Evolutionary conservation across 2,797 vertebrate species (phyloP), one percentile per base, ranked within the genome.

Genomic region (Sebastes cheni): DNA sequence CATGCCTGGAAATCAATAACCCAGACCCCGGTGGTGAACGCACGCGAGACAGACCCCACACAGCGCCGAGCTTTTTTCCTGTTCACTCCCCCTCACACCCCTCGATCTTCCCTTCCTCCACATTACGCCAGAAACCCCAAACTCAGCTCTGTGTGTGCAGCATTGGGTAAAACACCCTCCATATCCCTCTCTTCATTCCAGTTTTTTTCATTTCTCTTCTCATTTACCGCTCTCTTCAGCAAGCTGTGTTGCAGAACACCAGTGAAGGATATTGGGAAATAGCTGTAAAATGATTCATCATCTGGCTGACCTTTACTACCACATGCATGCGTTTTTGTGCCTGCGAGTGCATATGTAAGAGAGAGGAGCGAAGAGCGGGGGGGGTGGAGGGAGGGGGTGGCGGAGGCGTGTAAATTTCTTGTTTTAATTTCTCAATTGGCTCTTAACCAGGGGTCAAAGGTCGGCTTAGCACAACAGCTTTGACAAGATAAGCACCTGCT

Each of bases 401-500:
- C 3, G 7, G 54, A 14, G 82, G 82, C 50, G 65, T 79, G 85
- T 76, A 89, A 77, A 92, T 89, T 90, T 91, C 76, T 90, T 90
- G 80, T 86, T 91, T 88, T 93, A 91, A 93, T 95, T 93, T 93
- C 90, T 92, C 87, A 97, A 96, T 97, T 96, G 97, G 95, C 96
- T 95, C 93, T 95, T 95, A 96, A 96, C 95, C 89, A 87, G 95
- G 93, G 96, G 97, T 96, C 94, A 94, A 92, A 96, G 96, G 94
- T 97, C 93, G 89, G 94, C 89, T 97, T 96, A 97, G 96, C 96
- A 97, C 91, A 94, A 95, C 93, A 96, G 90, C 94, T 95, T 93
- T 92, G 95, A 96, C 96, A 96, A 96, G 94, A 96, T 95, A 95
- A 97, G 97, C 97, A 98, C 97, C 97, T 97, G 97, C 92, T 96